phyloP scores from a whole-genome alignment of 1,140 invertebrate species.

The Globodera rostochiensis region DNA sequence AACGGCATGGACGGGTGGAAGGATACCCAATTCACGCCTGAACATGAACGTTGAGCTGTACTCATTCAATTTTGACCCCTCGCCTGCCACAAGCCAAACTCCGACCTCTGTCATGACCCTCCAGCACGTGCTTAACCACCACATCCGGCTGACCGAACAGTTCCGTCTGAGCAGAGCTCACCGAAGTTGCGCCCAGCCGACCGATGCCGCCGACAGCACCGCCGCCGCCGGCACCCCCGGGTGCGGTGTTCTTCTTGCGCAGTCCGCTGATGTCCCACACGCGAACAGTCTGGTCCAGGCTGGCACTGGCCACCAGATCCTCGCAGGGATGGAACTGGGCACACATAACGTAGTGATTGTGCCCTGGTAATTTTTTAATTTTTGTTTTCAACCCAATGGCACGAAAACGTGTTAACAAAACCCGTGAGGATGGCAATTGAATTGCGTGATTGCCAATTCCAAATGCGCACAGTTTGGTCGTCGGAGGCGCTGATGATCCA shows the following conservation, averaged over 20 bases:
- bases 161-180: constrained; percentile 83
- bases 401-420: not conserved
- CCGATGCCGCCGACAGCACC: constrained; percentile 59
- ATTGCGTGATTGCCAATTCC: constrained; percentile 99
- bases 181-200: constrained; percentile 43
- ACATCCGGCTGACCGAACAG: constrained; percentile 90
- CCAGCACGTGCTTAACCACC: constrained; percentile 94
- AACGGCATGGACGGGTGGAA: constrained; percentile 93
- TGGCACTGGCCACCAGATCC: constrained; percentile 94
- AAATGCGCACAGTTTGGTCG: constrained; percentile 94
- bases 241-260: constrained; percentile 94
- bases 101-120: constrained; percentile 82
- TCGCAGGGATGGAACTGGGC: constrained; percentile 95
- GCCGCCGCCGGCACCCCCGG: constrained; percentile 78
- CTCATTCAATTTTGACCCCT: constrained; percentile 16
- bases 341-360: constrained; percentile 99
- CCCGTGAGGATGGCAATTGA: constrained; percentile 88
- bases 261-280: constrained; percentile 97
- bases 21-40: constrained; percentile 93
- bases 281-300: constrained; percentile 93
- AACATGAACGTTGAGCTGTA: constrained; percentile 6
- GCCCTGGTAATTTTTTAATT: constrained; percentile 68
- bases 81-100: not conserved
- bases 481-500: constrained; percentile 85
- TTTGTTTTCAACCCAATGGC: too few relatives aligned